Evolutionary conservation across 2,113 vertebrate genomes (phyloP), one percentile per base, ranked within the genome.

Genomic region (Pipa parva): DNA sequence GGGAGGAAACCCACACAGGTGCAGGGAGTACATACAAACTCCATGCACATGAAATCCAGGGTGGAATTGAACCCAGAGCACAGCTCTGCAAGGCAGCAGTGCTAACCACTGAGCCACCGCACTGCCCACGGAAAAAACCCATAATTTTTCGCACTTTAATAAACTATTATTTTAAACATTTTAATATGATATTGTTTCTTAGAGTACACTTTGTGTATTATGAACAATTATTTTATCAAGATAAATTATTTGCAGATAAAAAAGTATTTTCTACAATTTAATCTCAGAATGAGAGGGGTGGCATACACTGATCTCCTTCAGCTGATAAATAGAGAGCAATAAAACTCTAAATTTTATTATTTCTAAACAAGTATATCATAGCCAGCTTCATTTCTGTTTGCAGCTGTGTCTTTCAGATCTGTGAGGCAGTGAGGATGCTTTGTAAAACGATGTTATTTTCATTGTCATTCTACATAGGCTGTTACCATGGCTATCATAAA

Each of bases 351-450:
- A 36, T 22, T 21, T 33, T 29, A 58, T 58, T 33, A 58, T 58
- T 20, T 58, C 55, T 58, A 36, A 36, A 58, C n/a, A 58, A 33
- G 55, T n/a, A 18, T 58, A 58, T 58, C 31, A 58, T 58, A 46
- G 26, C n/a, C 31, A 27, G 22, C 48, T 49, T 20, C 18, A 13
- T 67, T 58, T 18, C 49, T 58, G 54, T 17, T 13, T 57, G 49
- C 63, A 66, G 63, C 63, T 48, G 37, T 24, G 20, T 46, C 54
- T 64, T 55, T 64, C 36, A 64, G 13, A 55, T 55, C n/a, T 27
- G 17, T 12, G 46, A 31, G 24, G 29, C 15, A 31, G 3, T 45
- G 20, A 48, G 27, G 45, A 46, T 42, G 27, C 15, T 58, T 48
- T 49, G 63, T 65, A 65, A n/a, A 3, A 55, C 29, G 52, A 56